Evolutionary conservation across 2,888 invertebrate genomes (phyloP), one percentile per base, ranked within the genome.

Genomic region (Aspidiotus rigidus): DNA sequence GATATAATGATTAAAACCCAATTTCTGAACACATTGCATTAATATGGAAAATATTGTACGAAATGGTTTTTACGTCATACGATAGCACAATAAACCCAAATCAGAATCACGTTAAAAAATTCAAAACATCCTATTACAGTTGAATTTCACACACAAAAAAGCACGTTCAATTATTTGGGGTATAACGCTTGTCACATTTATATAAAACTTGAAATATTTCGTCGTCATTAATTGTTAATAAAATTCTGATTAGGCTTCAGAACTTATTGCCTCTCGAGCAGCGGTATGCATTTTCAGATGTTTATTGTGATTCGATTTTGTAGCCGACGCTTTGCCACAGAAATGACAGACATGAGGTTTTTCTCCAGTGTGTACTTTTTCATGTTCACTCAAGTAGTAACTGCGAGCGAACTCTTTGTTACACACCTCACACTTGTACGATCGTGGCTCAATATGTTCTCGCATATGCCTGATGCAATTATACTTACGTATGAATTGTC

Each of bases 231-330:
- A 28, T 28, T 28, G 1, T 5, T 28, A 5, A 28, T 28, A 28
- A 28, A 28, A 28, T 28, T 28, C 5, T 28, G 6, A 49, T 81
- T 83, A 88, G 78, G 86, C 86, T 77, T 92, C 93, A 9, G 90
- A 89, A 73, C 88, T 90, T 73, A 92, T 86, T 53, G 90, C 89
- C 78, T 92, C 92, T 66, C 92, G 81, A 64, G 91, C 90, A 15
- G 39, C 59, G 79, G 92, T 91, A 78, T 93, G 93, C 75, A 92
- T 92, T 79, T 88, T 87, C 71, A 92, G 84, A 78, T 93, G 92
- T 78, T 92, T 92, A 76, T 92, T 91, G 76, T 93, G 92, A 80
- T 93, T 93, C 59, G 90, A 90, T 79, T 92, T 92, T 69, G 92
- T 92, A 74, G 89, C 88, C 62, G 90, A 90, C 9, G 89, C 88